Evolutionary conservation across 2,888 invertebrate species (phyloP), one percentile per base, ranked within the genome.

Genomic region (Spicauda simplicius): DNA sequence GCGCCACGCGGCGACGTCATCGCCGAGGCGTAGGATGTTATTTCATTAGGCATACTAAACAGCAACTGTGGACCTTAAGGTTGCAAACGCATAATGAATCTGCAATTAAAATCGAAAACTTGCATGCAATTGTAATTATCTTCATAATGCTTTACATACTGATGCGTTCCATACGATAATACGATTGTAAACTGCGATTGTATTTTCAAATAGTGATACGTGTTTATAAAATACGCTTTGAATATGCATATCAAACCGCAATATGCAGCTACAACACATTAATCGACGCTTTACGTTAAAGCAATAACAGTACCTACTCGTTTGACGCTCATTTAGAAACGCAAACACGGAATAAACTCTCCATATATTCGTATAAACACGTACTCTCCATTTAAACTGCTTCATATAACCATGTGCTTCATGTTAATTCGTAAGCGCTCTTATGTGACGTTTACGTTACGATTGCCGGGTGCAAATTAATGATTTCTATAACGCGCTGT

Each of bases 241-340:
- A 50, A 62, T 65, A 54, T 61, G 70, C 64, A 67, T 67, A 69
- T 69, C 64, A 45, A 55, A 63, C 41, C 55, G 45, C 19, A 55
- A 54, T 45, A 45, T 55, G 20, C 14, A 54, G 33, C 20, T 12
- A 19, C 19, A 41, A 19, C 55, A 10, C 45, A 83, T 87, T 85
- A 86, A 86, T 88, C 81, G 84, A 83, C 83, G 78, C 72, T 80
- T 83, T 79, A 86, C 75, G 85, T 80, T 86, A 84, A 84, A 76
- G 80, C 75, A 81, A 86, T 88, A 88, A 87, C 86, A 85, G 80
- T 85, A 88, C 18, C 37, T 3, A 59, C 86, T 87, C 82, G 80
- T 89, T 88, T 86, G 85, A 82, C 54, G 66, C 50, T 60, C 66
- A 60, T 68, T 68, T 67, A 45, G 69, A 64, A 69, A 69, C 61